Evolutionary conservation across 2,113 vertebrate species (phyloP), one percentile per base, ranked within the genome.

Genomic region (Loxodonta africana): DNA sequence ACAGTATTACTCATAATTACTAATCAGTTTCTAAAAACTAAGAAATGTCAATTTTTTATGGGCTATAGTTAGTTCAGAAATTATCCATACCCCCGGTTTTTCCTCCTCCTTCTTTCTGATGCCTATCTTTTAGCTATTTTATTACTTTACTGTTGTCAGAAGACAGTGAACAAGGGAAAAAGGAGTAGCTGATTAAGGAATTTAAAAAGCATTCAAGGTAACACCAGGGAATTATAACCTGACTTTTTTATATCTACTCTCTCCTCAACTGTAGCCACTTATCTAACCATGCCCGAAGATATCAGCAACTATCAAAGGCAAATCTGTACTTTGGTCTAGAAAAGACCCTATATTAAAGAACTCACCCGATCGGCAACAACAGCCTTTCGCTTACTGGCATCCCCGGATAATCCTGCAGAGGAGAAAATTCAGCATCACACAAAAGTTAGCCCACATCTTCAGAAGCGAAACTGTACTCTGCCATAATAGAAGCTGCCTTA

Each of bases 321-420:
- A 93, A 96, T 51, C 33, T 92, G 48, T 20, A 78, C 8, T 78
- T 12, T 2, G 51, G 5, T 33, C 26, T 33, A 62, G 14, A 80
- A 78, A 91, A 96, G 21, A 73, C 26, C 41, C 15, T 65, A 82
- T 65, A 82, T 60, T 28, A 51, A 86, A 92, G 41, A 33, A 98
- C 98, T 98, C 91, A 99, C 99, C 98, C 99, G 99, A 98, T 99
- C 99, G 67, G 99, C 98, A 78, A 99, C 99, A 11, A 99, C 98
- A 62, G 98, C 99, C 94, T 99, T 99, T 97, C 99, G 98, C 97
- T 99, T 99, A 82, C 80, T 98, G 4, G 98, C 98, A 96, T 99
- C 99, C 77, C 99, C 99, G 81, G 99, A 99, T 53, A 99, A 97
- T 23, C 99, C 99, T 99, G 94, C 51, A 96, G 94, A 97, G 53